A percentile compares a stretch with the other conserved stretches of the same genome.
Evolutionary conservation across 2,113 vertebrate species (phyloP).

Genomic region (Spea multiplicata): DNA sequence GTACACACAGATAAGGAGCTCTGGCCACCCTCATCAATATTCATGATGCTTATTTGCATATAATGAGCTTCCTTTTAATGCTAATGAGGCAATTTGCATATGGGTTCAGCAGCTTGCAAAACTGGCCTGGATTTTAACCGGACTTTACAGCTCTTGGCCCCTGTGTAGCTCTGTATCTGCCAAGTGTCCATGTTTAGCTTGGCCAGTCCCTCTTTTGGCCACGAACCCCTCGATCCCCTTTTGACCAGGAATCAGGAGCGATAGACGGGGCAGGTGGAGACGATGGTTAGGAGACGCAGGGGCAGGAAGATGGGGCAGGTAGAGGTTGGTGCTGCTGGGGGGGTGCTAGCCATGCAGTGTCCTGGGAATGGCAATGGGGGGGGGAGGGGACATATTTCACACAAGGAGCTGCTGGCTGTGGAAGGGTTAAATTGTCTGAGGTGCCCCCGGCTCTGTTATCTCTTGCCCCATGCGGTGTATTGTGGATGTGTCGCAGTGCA

Average conservation of each 20-base stretch:
- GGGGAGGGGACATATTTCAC: neutral
- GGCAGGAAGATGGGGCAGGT: no score
- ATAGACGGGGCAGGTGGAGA: no score
- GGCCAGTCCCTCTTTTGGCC: no score
- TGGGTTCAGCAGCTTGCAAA: neutral
- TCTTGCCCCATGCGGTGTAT: conserved; percentile 20
- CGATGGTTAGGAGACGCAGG: no score
- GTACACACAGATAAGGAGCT: conserved; percentile 27
- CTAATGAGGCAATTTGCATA: conserved; percentile 32
- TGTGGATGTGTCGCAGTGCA: conserved; percentile 38
- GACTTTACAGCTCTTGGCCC: neutral
- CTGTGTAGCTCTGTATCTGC: neutral
- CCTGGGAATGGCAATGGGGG: no score
- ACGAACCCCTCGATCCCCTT: no score
- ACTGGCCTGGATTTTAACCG: neutral
- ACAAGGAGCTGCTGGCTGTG: neutral
- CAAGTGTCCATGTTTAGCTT: neutral
- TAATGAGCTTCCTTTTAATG: conserved; percentile 25
- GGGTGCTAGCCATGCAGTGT: no score
- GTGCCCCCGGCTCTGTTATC: conserved; percentile 1
- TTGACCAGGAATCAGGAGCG: no score
- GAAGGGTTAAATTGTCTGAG: conserved; percentile 15
- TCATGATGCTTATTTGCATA: conserved; percentile 22
- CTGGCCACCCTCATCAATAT: conserved; percentile 5
- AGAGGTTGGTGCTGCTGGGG: no score